Evolutionary conservation across 2,113 vertebrate genomes (phyloP).

Genomic region (Salvelinus alpinus): DNA sequence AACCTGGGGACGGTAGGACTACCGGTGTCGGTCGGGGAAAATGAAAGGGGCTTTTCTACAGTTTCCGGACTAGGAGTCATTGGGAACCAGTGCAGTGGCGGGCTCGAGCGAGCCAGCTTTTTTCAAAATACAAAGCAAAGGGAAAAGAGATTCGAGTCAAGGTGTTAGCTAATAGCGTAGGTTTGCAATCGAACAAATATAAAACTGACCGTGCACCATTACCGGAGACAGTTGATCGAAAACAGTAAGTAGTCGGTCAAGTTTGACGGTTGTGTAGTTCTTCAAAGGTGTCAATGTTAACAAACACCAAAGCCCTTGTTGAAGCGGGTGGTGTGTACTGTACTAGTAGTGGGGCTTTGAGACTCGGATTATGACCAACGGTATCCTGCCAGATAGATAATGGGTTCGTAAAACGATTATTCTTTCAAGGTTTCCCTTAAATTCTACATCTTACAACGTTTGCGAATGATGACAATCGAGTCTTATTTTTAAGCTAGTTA

Average conservation of each 20-base stretch:
- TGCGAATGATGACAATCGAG: slow-evolving; percentile 7
- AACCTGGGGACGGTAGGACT: slow-evolving; percentile 29
- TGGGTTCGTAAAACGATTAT: not conserved
- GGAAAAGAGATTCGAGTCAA: slow-evolving; percentile 41
- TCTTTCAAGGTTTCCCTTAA: not conserved
- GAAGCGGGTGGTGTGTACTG: slow-evolving; percentile 16
- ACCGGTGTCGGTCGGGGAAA: slow-evolving; percentile 11
- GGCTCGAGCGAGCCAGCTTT: slow-evolving; percentile 22
- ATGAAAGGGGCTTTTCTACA: slow-evolving; percentile 6
- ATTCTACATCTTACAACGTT: not conserved
- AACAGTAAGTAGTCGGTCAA: not conserved
- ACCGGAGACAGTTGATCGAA: not conserved
- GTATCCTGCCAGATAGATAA: slow-evolving; percentile 23
- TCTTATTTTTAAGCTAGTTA: slow-evolving; percentile 40
- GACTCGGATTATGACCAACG: slow-evolving; percentile 28
- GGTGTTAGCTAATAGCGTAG: slow-evolving; percentile 18
- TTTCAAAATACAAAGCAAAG: slow-evolving; percentile 45
- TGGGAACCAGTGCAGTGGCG: slow-evolving; percentile 30
- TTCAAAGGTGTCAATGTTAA: slow-evolving; percentile 32
- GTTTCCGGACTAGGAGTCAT: slow-evolving; percentile 13
- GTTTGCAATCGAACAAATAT: not conserved
- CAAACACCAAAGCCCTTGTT: slow-evolving; percentile 39
- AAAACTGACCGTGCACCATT: not conserved
- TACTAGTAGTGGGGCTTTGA: slow-evolving; percentile 3
- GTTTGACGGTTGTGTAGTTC: slow-evolving; percentile 9